These are phyloP conservation scores for Ardeotis arabs DNA, from an alignment of 2,113 vertebrate species.

Conservation along the genomic window DNA sequence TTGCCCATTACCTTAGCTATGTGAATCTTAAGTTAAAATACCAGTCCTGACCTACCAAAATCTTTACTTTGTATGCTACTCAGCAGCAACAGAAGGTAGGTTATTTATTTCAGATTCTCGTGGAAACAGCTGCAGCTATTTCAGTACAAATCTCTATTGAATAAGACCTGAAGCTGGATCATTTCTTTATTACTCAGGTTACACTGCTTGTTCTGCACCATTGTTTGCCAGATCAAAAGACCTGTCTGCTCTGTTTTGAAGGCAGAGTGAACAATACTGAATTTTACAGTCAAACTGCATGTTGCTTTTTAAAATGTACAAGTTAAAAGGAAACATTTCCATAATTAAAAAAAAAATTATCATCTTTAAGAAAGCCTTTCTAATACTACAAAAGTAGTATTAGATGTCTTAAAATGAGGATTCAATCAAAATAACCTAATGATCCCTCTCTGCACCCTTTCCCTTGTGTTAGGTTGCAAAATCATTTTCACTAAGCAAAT, in stretches of 20 bases:
- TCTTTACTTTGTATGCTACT: not conserved
- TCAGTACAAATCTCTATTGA: slow-evolving; percentile 12
- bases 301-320: not conserved
- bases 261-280: not conserved
- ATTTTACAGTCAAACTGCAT: not conserved
- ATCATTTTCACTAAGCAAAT: not conserved
- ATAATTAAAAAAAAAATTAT: not conserved
- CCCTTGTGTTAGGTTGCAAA: not conserved
- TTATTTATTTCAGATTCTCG: not conserved
- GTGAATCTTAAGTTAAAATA: not conserved
- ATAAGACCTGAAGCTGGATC: not conserved
- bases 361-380: not conserved
- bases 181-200: slow-evolving; percentile 2
- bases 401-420: not conserved
- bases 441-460: not conserved
- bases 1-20: not conserved
- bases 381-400: not conserved
- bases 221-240: not conserved
- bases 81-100: not conserved
- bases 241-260: not conserved
- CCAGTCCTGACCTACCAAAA: not conserved
- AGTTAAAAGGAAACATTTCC: not conserved
- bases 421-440: not conserved
- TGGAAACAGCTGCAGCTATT: not conserved
- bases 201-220: not conserved